These are phyloP conservation scores for Corythornis cristatus DNA, from an alignment of 2,113 vertebrate species.

Conservation along the genomic window DNA sequence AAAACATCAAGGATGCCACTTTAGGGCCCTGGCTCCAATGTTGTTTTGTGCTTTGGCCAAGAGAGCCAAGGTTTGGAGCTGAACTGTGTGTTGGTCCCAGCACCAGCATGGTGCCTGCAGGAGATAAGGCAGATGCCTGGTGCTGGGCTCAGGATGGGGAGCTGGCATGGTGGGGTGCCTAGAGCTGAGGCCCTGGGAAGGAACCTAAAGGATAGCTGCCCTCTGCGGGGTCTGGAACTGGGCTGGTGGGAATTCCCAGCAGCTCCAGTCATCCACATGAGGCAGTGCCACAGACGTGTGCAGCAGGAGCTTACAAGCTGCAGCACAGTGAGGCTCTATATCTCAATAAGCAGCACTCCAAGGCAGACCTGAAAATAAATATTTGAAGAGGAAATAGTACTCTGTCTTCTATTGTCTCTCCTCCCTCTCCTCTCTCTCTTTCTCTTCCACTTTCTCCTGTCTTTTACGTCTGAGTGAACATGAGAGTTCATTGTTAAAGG, in stretches of 20 bases:
- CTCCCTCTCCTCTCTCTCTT: not conserved
- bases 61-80: not conserved
- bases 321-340: not conserved
- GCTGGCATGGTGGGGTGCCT: not conserved
- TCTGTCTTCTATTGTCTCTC: slow-evolving; percentile 35
- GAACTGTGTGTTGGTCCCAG: not conserved
- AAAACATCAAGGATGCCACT: not conserved
- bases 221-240: not conserved
- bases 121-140: not conserved
- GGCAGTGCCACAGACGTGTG: not conserved
- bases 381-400: slow-evolving; percentile 53
- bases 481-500: slow-evolving; percentile 4
- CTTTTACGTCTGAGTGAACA: slow-evolving; percentile 49
- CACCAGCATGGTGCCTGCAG: not conserved
- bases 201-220: not conserved
- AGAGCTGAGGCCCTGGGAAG: not conserved
- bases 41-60: not conserved
- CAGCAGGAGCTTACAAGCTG: not conserved
- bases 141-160: not conserved
- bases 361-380: slow-evolving; percentile 60
- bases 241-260: not conserved
- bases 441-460: not conserved
- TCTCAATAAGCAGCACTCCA: slow-evolving; percentile 38
- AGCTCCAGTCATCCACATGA: not conserved
- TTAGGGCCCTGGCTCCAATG: not conserved